These are phyloP conservation scores for Eurois occulta DNA, from an alignment of 2,888 invertebrate genomes.

Conservation along the genomic window DNA sequence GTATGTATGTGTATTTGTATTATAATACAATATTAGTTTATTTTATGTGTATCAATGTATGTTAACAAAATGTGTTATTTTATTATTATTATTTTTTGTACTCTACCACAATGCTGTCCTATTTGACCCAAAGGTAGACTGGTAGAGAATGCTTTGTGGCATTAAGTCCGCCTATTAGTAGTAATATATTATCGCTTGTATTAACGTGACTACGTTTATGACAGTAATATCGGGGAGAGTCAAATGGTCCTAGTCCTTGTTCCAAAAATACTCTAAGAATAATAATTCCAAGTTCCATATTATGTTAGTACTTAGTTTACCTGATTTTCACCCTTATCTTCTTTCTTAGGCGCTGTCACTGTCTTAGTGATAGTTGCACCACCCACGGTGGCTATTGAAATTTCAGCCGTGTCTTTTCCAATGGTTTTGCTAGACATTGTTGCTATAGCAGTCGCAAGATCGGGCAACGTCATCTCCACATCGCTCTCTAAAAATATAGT, in stretches of 20 bases:
- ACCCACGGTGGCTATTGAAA: slow-evolving; percentile 54
- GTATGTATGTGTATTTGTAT: too few relatives aligned
- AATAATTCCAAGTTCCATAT: neutral
- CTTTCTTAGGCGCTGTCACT: slow-evolving; percentile 26
- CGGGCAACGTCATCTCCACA: slow-evolving; percentile 73
- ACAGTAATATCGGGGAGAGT: neutral
- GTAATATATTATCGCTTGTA: neutral
- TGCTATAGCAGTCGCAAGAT: slow-evolving; percentile 74
- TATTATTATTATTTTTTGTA: too few relatives aligned
- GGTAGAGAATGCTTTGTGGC: too few relatives aligned
- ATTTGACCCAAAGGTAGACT: too few relatives aligned
- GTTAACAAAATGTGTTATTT: too few relatives aligned
- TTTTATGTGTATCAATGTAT: too few relatives aligned
- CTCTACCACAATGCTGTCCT: too few relatives aligned
- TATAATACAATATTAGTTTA: too few relatives aligned
- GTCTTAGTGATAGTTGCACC: slow-evolving; percentile 58
- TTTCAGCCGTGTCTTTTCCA: slow-evolving; percentile 3
- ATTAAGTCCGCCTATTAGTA: too few relatives aligned
- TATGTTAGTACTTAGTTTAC: slow-evolving; percentile 39
- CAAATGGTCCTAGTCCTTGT: neutral
- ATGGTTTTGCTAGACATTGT: slow-evolving; percentile 69
- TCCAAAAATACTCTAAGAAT: neutral
- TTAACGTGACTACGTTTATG: neutral
- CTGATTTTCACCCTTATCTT: slow-evolving; percentile 64
- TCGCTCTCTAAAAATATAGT: slow-evolving; percentile 75